Base-by-base conservation (phyloP, 1,140 invertebrate species). In the Bombus affinis region DNA sequence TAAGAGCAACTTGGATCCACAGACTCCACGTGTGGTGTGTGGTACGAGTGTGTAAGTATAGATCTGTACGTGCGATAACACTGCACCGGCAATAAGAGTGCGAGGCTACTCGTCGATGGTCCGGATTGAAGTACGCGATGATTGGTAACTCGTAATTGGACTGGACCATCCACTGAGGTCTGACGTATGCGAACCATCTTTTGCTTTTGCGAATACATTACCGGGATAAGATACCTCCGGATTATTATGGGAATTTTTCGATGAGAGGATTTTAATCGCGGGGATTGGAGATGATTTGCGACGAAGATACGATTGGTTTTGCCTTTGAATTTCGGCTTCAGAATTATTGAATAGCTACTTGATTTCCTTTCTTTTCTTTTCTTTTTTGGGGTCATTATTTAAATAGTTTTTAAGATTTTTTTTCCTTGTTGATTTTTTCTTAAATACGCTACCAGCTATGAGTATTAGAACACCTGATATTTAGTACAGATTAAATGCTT, bases 131-230 rank as follows among this genome's bases (percentile, higher is more conserved):
- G 25, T 25, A 18, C 42, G 8, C 57, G 78, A 37, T 81, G 82
- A 88, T 71, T 78, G 71, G n/a, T 81, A 86, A 82, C 66, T 68
- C 44, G 74, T 83, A 83, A 83, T 78, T 78, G 82, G 57, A n/a
- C 2, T 10, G 39, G 32, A 18, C 3, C 37, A n/a, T n/a, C 12
- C 3, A 53, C 65, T 2, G 37, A 5, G 65, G 28, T 57, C 25
- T 39, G 47, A 53, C 47, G 0, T 53, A 53, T 53, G 18, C 18
- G 47, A 53, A 53, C 18, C 47, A 53, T 53, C 47, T 15, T 66
- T 47, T 35, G 12, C 1, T 44, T 35, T 35, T 10, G 15, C 13
- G 22, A 35, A 70, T 70, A 47, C 68, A 53, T 80, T 80, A 37
- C 37, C 32, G 5, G 10, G 3, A 53, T 13, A n/a, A 32, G 73